Evolutionary conservation across 2,888 invertebrate species (phyloP), one percentile per base, ranked within the genome.

Genomic region (Cephus pulcher): DNA sequence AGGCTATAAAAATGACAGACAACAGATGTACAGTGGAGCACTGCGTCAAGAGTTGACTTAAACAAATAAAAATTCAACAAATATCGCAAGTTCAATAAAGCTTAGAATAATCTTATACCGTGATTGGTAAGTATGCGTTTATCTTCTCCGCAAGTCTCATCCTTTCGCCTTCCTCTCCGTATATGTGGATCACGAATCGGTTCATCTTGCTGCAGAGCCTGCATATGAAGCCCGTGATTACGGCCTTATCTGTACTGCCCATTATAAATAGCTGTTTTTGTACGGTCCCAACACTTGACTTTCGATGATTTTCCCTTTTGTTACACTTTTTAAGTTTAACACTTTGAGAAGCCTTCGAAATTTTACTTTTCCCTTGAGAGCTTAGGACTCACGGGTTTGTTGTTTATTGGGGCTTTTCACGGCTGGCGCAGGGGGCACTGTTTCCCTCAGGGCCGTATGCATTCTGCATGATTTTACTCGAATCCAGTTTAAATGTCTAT

Each of bases 171-270:
- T 95, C 95, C 86, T 95, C 95, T 70, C 96, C 96, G 90, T 96
- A 97, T 85, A 97, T 95, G 90, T 97, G 97, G 85, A 97, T 95
- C 78, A 97, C 97, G 87, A 95, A 95, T 89, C 95, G 94, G 92
- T 96, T 96, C 95, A 96, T 96, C 93, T 96, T 96, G 56, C 96
- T 96, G 91, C 97, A 97, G 81, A 97, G 93, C 89, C 97, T 94
- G 92, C 97, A 97, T 89, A 97, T 95, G 93, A 96, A 97, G 84
- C 97, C 97, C 76, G 96, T 95, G 88, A 96, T 94, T 85, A 96
- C 94, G 76, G 96, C 97, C 92, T 95, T 95, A 86, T 95, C 96
- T 87, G 96, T 94, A 90, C 97, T 97, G 75, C 97, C 97, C 97
- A 97, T 97, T 88, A 86, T 92, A 34, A 68, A 32, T 33, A 32